Evolutionary conservation across 2,113 vertebrate species (phyloP), one percentile per base, ranked within the genome.

Genomic region (Pseudopodoces humilis): DNA sequence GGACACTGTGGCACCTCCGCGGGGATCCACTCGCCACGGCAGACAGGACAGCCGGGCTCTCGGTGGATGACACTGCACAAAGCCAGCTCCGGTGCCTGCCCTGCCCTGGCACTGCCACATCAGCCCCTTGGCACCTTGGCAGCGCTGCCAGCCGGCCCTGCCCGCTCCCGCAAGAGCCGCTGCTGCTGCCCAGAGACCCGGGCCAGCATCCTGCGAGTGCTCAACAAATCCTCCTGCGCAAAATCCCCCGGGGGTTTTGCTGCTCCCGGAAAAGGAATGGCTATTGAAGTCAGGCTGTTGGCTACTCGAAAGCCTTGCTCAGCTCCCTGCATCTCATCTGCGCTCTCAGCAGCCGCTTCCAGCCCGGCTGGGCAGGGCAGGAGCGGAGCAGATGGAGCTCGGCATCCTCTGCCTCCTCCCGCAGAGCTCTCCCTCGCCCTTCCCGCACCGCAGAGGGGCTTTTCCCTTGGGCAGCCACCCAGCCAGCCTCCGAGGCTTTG

Each of bases 21-120:
- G 0, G 69, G 84, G 35, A 50, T 39, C 33, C 92, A 44, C 88
- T 63, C 47, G 62, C 83, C 23, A 90, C 78, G 55, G 84, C 89
- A 55, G 71, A 24, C 5, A 0, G 86, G 90, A 86, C 95, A 96
- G 88, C 94, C 92, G 95, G 90, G 88, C 92, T 96, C 88, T 88
- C 90, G 83, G 31, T 6, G 70, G 65, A 60, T 71, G 10, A 72
- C 87, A 53, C 53, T 39, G 88, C 70, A 10, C 90, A 80, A 18
- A 41, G 92, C 70, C 2, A 63, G 93, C 79, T 68, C 64, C 55
- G 1, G 37, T 37, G 37, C n/a, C 37, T 39, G 37, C 37, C 39
- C 1, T 43, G 80, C 72, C 59, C 90, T 82, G 92, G 81, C 93
- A 91, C 91, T 50, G 85, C 95, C 55, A n/a, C 83, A 74, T 95